Evolutionary conservation across 2,888 invertebrate species (phyloP), one percentile per base, ranked within the genome.

Genomic region (Willowsia nigromaculata): DNA sequence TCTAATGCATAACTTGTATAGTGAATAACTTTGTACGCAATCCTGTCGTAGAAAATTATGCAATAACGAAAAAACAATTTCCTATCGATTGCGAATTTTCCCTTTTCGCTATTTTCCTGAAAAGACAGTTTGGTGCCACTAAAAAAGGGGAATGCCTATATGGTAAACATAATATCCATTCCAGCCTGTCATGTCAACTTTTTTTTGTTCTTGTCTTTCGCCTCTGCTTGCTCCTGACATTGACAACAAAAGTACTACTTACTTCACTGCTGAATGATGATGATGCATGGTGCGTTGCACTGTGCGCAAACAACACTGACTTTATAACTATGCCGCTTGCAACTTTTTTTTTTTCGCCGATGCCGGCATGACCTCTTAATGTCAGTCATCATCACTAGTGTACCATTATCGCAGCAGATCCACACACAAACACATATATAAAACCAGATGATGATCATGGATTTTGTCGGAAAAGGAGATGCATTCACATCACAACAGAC

Each of bases 351-450:
- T 85, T 59, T 40, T 40, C 27, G 40, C 68, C 22, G 37, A n/a
- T 33, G 74, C n/a, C 40, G 82, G 82, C 87, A 13, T 88, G 87
- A 88, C 87, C 87, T 88, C 87, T 88, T 88, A 88, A 81, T 88
- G 87, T 88, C 87, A 88, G 78, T 88, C 87, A 88, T 88, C 87
- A 81, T 59, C 85, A 62, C 25, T 33, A n/a, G n/a, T n/a, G n/a
- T n/a, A n/a, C n/a, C n/a, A n/a, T n/a, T n/a, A n/a, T n/a, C n/a
- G n/a, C n/a, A n/a, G n/a, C n/a, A n/a, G n/a, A n/a, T 11, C 13
- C 25, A 43, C 40, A 74, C n/a, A 78, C 80, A n/a, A n/a, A n/a
- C n/a, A n/a, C n/a, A n/a, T n/a, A n/a, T 68, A 82, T 65, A 71
- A 74, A 74, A 53, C 50, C 25, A 27, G 30, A 13, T 40, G 22